Evolutionary conservation across 2,888 invertebrate species (phyloP), one percentile per base, ranked within the genome.

Genomic region (Stenotaenia linearis): DNA sequence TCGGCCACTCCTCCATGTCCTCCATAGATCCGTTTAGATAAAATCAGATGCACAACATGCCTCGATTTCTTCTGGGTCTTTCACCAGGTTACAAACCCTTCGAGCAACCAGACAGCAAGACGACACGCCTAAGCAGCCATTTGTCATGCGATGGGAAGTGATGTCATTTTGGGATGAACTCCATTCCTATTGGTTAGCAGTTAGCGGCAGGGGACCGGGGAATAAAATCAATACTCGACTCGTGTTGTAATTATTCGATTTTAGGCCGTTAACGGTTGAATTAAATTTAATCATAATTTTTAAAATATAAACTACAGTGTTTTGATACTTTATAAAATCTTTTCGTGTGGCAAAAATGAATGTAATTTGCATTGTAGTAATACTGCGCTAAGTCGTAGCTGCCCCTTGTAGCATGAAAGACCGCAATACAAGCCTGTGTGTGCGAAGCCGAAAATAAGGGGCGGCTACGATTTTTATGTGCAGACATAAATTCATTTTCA

Each of bases 51-150:
- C 23, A 56, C 56, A 56, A 56, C 56, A 56, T 56, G 6, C 18
- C 56, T 23, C n/a, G 23, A 0, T 18, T 56, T 56, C n/a, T n/a
- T 21, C 75, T 75, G 30, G 25, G 35, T 21, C 30, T 28, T 32
- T 30, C 75, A 30, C 25, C 30, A 25, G 75, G 30, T 28, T 32
- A 28, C 75, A 30, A 25, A 18, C 21, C 30, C 75, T 75, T 35
- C 75, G 77, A n/a, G 18, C 21, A 25, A n/a, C 37, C 40, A 77
- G 77, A 77, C 77, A 77, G 77, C 77, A 40, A 40, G 77, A 77
- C 77, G 77, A 35, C 40, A 77, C 37, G 23, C 37, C 77, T 40
- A 25, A 25, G 77, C 77, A 18, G 40, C 77, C 35, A 32, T 77
- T 40, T 37, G 37, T 40, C 40, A 30, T 35, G 40, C 18, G 15